These are phyloP conservation scores for Eupeodes latifasciatus DNA, from an alignment of 2,888 invertebrate genomes.

Conservation along the genomic window DNA sequence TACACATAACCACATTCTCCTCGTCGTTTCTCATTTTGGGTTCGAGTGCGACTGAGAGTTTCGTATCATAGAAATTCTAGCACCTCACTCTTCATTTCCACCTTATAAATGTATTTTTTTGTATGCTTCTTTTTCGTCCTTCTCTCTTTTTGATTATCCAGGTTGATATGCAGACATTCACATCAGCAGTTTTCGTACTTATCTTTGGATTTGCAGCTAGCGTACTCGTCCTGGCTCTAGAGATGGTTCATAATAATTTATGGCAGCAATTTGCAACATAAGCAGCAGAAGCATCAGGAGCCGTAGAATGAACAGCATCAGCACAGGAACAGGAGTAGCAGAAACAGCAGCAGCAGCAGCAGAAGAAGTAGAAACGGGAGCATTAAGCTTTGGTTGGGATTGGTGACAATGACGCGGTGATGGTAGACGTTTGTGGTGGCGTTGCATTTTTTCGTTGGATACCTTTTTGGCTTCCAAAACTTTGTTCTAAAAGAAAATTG, in stretches of 20 bases:
- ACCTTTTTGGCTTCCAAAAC: conserved; percentile 63
- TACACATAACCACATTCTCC: conserved; percentile 62
- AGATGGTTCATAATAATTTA: conserved; percentile 80
- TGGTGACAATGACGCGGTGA: conserved; percentile 58
- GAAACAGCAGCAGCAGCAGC: background rate
- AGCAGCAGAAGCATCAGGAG: conserved; percentile 46
- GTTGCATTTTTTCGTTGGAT: conserved; percentile 66
- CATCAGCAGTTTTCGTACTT: conserved; percentile 86
- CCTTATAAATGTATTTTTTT: conserved; percentile 53
- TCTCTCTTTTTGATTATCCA: conserved; percentile 80
- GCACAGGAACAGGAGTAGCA: conserved; percentile 8
- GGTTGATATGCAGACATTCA: conserved; percentile 87
- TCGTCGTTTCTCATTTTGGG: conserved; percentile 63
- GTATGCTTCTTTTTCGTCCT: conserved; percentile 14
- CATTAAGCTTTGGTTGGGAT: conserved; percentile 57
- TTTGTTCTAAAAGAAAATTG: conserved; percentile 28
- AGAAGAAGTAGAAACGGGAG: conserved; percentile 43
- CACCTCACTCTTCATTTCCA: conserved; percentile 70
- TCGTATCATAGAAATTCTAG: conserved; percentile 70
- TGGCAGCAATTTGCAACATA: conserved; percentile 77
- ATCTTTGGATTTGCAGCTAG: conserved; percentile 84
- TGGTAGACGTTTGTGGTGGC: conserved; percentile 63
- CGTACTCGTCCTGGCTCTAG: conserved; percentile 80
- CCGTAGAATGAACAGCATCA: conserved; percentile 27
- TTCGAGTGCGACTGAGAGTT: conserved; percentile 55